A percentile compares a stretch with the other conserved stretches of the same genome.
These are phyloP conservation scores for Hypotaenidia philippensis DNA, from an alignment of 2,797 vertebrate species.

Conservation along the genomic window DNA sequence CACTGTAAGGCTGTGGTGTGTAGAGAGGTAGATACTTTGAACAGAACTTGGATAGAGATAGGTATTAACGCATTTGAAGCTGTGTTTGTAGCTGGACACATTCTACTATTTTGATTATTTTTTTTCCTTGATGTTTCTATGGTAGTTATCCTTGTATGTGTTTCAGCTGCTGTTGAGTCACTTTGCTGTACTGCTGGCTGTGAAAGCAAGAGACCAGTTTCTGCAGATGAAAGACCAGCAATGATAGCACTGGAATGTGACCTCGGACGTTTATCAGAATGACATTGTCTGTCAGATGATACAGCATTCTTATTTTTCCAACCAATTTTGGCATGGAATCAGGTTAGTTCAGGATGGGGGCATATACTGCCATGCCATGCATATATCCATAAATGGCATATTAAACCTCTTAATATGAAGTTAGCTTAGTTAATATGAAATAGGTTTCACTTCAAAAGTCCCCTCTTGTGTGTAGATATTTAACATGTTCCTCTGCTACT, in stretches of 20 bases:
- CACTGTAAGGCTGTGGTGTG: neutral
- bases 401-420: neutral
- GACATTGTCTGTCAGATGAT: neutral
- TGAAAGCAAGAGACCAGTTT: constrained; percentile 1
- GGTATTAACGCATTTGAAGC: neutral
- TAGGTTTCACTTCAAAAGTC: neutral
- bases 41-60: neutral
- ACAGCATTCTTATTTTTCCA: neutral
- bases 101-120: neutral
- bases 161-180: neutral
- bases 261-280: neutral
- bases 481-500: neutral
- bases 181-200: neutral
- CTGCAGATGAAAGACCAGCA: constrained; percentile 23
- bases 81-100: neutral
- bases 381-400: neutral
- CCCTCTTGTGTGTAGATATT: neutral
- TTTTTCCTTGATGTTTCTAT: neutral
- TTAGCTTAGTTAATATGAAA: neutral
- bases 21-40: neutral
- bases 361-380: neutral
- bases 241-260: constrained; percentile 38
- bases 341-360: neutral
- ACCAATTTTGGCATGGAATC: neutral
- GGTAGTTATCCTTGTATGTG: neutral